Base-by-base conservation (phyloP, 2,888 invertebrate genomes). In the Sclerodermus sp. region DNA sequence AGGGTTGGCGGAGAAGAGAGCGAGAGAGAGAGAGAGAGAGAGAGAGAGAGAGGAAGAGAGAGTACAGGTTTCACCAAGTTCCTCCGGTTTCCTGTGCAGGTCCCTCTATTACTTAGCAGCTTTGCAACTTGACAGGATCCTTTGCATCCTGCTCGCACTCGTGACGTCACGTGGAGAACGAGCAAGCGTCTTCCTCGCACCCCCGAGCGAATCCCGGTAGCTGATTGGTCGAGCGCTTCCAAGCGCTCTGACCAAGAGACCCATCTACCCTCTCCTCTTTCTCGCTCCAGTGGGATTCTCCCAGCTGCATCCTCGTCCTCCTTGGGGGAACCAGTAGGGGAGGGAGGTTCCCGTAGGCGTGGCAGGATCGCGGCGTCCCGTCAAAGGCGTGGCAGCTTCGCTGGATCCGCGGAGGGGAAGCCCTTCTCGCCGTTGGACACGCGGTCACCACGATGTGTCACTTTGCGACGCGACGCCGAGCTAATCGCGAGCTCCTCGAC, bases 391-490 rank as follows among this genome's bases (percentile, higher is more conserved):
- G 56, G 64, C 62, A 15, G 43, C 30, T 3, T 32, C 31, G 31
- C 12, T 30, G 39, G 12, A 13, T 39, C 8, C 4, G 47, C 40
- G 45, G 42, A 42, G 53, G 55, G 45, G 45, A 53, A 30, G 44
- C 4, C 45, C 49, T 50, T 53, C 49, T 50, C 53, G 53, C 38
- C 9, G 38, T 31, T 34, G 45, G 47, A 64, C 66, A 65, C 60
- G 64, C 66, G 65, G 66, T 66, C 56, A 54, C 47, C 55, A 57
- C 62, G 57, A 62, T 58, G 61, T 68, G 61, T 68, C 71, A 71
- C 68, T 73, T 68, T 63, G 66, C 64, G 64, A 62, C 64, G 61
- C 64, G 66, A 66, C 69, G 65, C 61, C 64, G 66, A 56, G 51
- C 48, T 55, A 62, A 58, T 57, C 55, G 60, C 58, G 64, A 49